Conservation (phyloP, 2,113 vertebrate genomes). For the Apaloderma vittatum region DNA sequence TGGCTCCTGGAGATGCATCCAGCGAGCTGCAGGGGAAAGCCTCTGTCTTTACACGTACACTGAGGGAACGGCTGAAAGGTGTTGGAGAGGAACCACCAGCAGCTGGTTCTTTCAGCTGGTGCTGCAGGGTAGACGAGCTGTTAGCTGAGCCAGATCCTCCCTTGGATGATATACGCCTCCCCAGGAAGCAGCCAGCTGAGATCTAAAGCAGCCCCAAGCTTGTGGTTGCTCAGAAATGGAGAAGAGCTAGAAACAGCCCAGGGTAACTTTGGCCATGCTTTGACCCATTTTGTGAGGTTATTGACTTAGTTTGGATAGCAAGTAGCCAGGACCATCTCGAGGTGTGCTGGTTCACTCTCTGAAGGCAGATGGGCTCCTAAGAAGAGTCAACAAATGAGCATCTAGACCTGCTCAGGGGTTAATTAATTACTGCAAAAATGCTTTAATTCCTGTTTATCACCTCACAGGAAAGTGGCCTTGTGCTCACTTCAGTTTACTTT, state of each 20-base stretch:
- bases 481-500: neutral
- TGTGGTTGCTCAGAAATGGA: neutral
- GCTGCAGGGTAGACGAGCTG: neutral
- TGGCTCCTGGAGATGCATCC: neutral
- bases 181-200: neutral
- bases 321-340: neutral
- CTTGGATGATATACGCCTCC: fast-evolving
- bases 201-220: neutral
- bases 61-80: fast-evolving
- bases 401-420: neutral
- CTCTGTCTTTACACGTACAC: neutral
- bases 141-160: neutral
- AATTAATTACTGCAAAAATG: neutral
- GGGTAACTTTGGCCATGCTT: neutral
- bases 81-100: neutral
- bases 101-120: neutral
- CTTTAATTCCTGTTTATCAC: neutral
- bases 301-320: neutral
- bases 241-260: neutral
- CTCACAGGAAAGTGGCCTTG: neutral
- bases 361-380: neutral
- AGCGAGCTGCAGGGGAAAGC: fast-evolving
- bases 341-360: neutral
- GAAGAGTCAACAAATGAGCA: neutral
- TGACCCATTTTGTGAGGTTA: neutral